phyloP scores from a whole-genome alignment of 2,797 vertebrate genomes.

The Gadopsis bispinosus region DNA sequence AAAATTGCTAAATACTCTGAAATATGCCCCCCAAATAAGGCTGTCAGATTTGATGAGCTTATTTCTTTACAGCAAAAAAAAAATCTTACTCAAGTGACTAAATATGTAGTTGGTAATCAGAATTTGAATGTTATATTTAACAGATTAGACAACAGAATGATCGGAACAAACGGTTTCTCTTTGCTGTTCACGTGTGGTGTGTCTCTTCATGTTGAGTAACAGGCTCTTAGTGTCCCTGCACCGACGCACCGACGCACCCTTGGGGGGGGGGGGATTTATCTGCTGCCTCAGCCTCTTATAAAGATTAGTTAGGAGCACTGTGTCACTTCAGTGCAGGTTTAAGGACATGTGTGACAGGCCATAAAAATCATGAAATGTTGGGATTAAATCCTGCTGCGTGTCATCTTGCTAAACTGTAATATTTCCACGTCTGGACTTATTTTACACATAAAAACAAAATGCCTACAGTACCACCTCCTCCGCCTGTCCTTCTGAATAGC shows the following conservation, averaged over 20 bases:
- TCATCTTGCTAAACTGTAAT: constrained; percentile 4
- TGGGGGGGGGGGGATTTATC: constrained; percentile 27
- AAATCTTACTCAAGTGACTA: neutral
- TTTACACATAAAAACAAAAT: neutral
- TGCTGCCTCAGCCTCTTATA: constrained; percentile 70
- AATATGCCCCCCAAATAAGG: neutral
- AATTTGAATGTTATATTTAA: neutral
- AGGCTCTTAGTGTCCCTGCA: constrained; percentile 51
- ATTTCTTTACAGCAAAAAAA: no score
- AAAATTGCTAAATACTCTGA: neutral
- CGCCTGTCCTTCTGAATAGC: neutral
- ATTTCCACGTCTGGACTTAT: neutral
- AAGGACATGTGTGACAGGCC: constrained; percentile 56
- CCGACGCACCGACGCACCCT: constrained; percentile 21
- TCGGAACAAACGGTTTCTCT: neutral
- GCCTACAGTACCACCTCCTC: neutral
- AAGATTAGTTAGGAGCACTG: constrained; percentile 57
- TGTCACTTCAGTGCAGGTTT: constrained; percentile 59
- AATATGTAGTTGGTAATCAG: neutral
- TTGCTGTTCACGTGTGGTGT: constrained; percentile 2
- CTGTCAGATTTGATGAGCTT: neutral
- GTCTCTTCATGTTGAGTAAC: constrained; percentile 13
- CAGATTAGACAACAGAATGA: neutral
- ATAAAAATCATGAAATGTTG: constrained; percentile 21
- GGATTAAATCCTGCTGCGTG: constrained; percentile 38